phyloP scores from a whole-genome alignment of 2,888 invertebrate genomes.

The Serrognathus titanus region DNA sequence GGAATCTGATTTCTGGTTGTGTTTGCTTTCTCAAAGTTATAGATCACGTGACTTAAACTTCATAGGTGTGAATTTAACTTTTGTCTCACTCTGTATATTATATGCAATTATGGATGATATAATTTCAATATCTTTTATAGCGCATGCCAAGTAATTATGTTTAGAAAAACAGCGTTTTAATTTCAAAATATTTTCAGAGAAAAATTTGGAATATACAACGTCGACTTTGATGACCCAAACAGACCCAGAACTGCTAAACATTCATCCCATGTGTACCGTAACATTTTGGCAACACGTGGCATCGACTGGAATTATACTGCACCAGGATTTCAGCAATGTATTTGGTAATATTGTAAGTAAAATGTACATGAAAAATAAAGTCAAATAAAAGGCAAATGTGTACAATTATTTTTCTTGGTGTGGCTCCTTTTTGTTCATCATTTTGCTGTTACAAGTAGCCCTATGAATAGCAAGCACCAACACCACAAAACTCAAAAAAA shows the following conservation, averaged over 20 bases:
- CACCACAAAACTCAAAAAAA: too few relatives aligned
- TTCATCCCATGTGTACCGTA: slow-evolving; percentile 49
- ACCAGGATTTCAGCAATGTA: background rate
- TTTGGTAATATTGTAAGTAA: background rate
- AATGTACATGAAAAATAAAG: too few relatives aligned
- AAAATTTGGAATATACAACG: slow-evolving; percentile 62
- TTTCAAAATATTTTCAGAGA: slow-evolving; percentile 43
- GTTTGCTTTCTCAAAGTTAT: too few relatives aligned
- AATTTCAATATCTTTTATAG: background rate
- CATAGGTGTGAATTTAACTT: too few relatives aligned
- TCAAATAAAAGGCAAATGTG: too few relatives aligned
- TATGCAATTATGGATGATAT: background rate
- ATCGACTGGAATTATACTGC: slow-evolving; percentile 12
- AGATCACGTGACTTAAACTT: too few relatives aligned
- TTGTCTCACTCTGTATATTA: background rate
- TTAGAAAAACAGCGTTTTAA: background rate
- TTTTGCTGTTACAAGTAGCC: too few relatives aligned
- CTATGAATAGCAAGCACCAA: too few relatives aligned
- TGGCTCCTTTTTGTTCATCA: too few relatives aligned
- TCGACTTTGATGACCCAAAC: slow-evolving; percentile 57
- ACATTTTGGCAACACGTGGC: slow-evolving; percentile 5
- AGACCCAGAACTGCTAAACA: slow-evolving; percentile 59
- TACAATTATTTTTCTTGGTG: too few relatives aligned
- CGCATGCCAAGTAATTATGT: background rate
- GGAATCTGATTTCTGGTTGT: too few relatives aligned